Conservation (phyloP, 2,888 invertebrate genomes). For the Xestobium rufovillosum region DNA sequence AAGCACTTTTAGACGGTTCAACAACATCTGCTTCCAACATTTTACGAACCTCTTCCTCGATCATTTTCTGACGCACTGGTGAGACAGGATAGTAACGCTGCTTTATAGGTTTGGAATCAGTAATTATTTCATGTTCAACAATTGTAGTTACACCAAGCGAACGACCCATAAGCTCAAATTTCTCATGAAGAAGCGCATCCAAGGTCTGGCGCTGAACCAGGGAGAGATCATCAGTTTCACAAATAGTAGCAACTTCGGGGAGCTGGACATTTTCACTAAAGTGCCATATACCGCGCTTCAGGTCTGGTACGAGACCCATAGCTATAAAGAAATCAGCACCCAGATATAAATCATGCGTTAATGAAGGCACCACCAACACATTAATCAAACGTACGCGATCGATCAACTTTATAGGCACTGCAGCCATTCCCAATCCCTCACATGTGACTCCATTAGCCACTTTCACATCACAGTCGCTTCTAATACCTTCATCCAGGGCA, state of each 20-base stretch:
- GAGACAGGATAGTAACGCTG: conserved; percentile 20
- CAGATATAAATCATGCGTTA: conserved; percentile 4
- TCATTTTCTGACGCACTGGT: conserved; percentile 15
- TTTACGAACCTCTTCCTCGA: conserved; percentile 21
- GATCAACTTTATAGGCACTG: neutral
- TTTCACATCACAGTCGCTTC: neutral
- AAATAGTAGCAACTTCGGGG: neutral
- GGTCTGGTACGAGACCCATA: neutral
- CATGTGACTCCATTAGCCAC: conserved; percentile 3
- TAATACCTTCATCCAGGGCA: neutral
- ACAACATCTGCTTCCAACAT: conserved; percentile 25
- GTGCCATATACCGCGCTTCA: neutral
- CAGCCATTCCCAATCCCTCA: neutral
- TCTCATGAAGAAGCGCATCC: neutral
- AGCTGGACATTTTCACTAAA: neutral
- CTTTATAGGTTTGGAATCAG: conserved; percentile 18
- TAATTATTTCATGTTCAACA: conserved; percentile 16
- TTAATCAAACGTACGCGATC: neutral
- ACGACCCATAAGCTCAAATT: neutral
- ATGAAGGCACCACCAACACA: conserved; percentile 5
- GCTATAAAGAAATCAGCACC: conserved; percentile 6
- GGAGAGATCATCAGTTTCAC: neutral
- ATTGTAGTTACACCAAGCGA: conserved; percentile 15
- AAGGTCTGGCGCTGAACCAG: neutral
- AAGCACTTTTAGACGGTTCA: conserved; percentile 27